Conservation (phyloP, 2,888 invertebrate species). For the Iselma pallidipennis region DNA sequence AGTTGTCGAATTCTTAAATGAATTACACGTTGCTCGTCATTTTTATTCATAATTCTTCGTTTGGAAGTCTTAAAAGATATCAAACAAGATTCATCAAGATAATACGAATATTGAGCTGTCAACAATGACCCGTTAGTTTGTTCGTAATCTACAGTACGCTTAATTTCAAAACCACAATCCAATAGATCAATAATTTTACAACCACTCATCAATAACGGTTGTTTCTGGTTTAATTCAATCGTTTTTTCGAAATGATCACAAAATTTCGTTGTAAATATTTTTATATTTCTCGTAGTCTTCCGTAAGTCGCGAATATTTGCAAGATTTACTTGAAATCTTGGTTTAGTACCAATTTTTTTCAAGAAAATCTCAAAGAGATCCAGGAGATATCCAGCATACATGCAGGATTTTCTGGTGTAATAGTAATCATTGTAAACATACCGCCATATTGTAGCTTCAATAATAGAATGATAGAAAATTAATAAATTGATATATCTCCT, state of each 20-base stretch:
- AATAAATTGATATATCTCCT: too few species aligned
- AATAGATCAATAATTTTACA: conserved; percentile 44
- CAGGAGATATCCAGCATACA: conserved; percentile 48
- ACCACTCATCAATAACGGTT: conserved; percentile 35
- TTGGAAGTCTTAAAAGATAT: conserved; percentile 40
- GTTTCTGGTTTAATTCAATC: conserved; percentile 36
- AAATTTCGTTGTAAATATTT: conserved; percentile 45
- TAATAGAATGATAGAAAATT: too few species aligned
- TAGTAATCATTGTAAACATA: conserved; percentile 46
- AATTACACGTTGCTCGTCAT: conserved; percentile 47
- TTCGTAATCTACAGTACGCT: conserved; percentile 34
- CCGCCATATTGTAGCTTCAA: conserved; percentile 46
- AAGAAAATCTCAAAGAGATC: conserved; percentile 42
- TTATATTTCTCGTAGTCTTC: conserved; percentile 4
- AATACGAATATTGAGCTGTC: conserved; percentile 40
- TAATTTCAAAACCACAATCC: conserved; percentile 36
- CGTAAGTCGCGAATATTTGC: too few species aligned
- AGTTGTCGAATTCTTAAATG: conserved; percentile 49
- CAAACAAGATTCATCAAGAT: conserved; percentile 48
- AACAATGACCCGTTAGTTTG: conserved; percentile 22
- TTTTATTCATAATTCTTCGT: conserved; percentile 40
- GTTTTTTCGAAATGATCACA: conserved; percentile 47
- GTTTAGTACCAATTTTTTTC: conserved; percentile 40
- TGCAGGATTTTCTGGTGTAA: conserved; percentile 36
- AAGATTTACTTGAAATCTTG: too few species aligned